Evolutionary conservation across 2,888 invertebrate species (phyloP).

Genomic region (Abrostola triplasia): DNA sequence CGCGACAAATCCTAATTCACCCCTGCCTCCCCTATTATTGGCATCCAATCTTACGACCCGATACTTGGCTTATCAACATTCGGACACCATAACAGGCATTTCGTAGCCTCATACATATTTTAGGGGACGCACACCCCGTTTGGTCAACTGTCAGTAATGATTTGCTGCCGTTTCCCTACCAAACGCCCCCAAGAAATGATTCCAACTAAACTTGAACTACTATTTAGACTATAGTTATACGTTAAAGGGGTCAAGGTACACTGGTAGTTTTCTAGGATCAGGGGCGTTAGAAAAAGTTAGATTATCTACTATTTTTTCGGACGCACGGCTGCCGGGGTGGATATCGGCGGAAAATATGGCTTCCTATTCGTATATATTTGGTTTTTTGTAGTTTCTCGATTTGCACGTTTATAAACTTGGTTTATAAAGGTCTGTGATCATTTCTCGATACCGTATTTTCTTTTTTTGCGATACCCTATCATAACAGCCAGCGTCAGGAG

Average conservation of each 20-base stretch:
- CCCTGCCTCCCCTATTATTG: slow-evolving; percentile 71
- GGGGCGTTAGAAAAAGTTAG: slow-evolving; percentile 86
- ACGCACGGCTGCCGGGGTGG: slow-evolving; percentile 82
- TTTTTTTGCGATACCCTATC: slow-evolving; percentile 6
- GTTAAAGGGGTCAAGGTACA: slow-evolving; percentile 44
- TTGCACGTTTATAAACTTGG: slow-evolving; percentile 55
- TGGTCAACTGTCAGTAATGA: slow-evolving; percentile 89
- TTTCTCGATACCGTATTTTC: background rate
- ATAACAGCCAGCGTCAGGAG: background rate
- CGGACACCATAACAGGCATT: slow-evolving; percentile 88
- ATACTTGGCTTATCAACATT: slow-evolving; percentile 88
- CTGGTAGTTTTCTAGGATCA: slow-evolving; percentile 67
- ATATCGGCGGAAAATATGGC: slow-evolving; percentile 85
- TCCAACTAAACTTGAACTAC: slow-evolving; percentile 62
- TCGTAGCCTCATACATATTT: slow-evolving; percentile 87
- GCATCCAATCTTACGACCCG: slow-evolving; percentile 81
- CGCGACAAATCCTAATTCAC: slow-evolving; percentile 81
- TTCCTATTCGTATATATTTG: slow-evolving; percentile 84
- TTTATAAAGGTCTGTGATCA: slow-evolving; percentile 12
- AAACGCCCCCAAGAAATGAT: slow-evolving; percentile 76
- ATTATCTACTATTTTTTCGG: slow-evolving; percentile 87
- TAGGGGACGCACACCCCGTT: slow-evolving; percentile 84
- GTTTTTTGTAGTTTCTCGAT: slow-evolving; percentile 68
- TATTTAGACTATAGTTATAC: background rate
- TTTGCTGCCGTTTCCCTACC: slow-evolving; percentile 84